phyloP scores from a whole-genome alignment of 2,113 vertebrate species.

The Lampris megalopsis region DNA sequence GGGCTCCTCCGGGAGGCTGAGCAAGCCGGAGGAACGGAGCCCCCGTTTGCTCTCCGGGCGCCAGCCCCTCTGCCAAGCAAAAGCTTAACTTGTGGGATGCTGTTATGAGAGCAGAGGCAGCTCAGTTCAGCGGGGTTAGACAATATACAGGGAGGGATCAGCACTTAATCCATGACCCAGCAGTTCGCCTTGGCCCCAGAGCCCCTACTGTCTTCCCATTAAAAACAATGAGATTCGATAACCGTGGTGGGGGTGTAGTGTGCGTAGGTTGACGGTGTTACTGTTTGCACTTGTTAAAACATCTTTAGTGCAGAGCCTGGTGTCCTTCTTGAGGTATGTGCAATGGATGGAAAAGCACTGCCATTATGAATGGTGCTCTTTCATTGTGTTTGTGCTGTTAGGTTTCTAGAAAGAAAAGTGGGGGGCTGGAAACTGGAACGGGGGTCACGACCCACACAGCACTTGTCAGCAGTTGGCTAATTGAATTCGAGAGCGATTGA shows the following conservation, averaged over 20 bases:
- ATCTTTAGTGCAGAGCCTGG: too few relatives aligned
- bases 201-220: not conserved
- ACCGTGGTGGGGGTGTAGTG: not conserved
- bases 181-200: conserved; percentile 30
- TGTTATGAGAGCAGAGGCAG: conserved; percentile 49
- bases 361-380: too few relatives aligned
- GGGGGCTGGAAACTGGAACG: too few relatives aligned
- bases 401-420: too few relatives aligned
- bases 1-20: conserved; percentile 19
- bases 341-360: too few relatives aligned
- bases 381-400: too few relatives aligned
- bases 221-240: not conserved
- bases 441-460: too few relatives aligned
- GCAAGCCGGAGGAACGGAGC: conserved; percentile 3
- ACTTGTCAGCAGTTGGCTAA: too few relatives aligned
- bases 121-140: conserved; percentile 29
- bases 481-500: too few relatives aligned
- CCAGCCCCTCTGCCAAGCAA: conserved; percentile 27
- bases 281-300: too few relatives aligned
- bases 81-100: conserved; percentile 31
- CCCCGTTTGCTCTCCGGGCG: conserved; percentile 5
- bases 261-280: too few relatives aligned
- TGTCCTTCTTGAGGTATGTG: too few relatives aligned
- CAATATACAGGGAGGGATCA: conserved; percentile 54
- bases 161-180: conserved; percentile 15